Base-by-base conservation (phyloP, 2,113 vertebrate species). In the Ochotona princeps region DNA sequence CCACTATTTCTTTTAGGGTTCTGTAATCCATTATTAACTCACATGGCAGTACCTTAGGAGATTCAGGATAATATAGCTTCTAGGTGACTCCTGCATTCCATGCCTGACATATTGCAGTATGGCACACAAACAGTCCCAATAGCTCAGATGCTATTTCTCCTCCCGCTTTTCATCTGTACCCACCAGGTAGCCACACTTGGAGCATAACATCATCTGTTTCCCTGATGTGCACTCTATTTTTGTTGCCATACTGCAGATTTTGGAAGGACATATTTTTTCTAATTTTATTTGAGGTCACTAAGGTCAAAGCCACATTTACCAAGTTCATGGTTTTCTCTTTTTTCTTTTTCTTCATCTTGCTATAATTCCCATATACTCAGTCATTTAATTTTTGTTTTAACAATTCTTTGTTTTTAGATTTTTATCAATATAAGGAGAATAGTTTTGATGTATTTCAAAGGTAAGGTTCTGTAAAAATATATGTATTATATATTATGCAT, bases 1-100 rank as follows among this genome's bases (percentile, higher is more conserved):
- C 72, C 65, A 51, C 61, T 89, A 84, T 89, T 94, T 95, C 69
- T 67, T 96, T 92, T 90, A 61, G 28, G 61, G 60, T 32, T 83
- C 28, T 75, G 9, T 38, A 75, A 3, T 85, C 78, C 60, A 63
- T 89, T 44, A 51, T 87, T 91, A 73, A 60, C 8, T 35, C 74
- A 54, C 13, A 32, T 70, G 14, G 35, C 20, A 25, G 30, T 61
- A 69, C 47, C 49, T 93, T 78, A n/a, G 57, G 93, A 83, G 18
- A 69, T 69, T 73, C 89, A 35, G 86, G 35, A 9, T n/a, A 60
- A 8, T 7, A 23, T 2, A n/a, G 51, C 30, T 83, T 89, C 38
- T 67, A 49, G 47, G 83, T 90, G 96, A 18, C 32, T 47, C 51
- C 44, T 70, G 90, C 17, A 20, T 44, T 85, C 6, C 44, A 35